Evolutionary conservation across 2,888 invertebrate genomes (phyloP).

Genomic region (Choristoneura rosaceana): DNA sequence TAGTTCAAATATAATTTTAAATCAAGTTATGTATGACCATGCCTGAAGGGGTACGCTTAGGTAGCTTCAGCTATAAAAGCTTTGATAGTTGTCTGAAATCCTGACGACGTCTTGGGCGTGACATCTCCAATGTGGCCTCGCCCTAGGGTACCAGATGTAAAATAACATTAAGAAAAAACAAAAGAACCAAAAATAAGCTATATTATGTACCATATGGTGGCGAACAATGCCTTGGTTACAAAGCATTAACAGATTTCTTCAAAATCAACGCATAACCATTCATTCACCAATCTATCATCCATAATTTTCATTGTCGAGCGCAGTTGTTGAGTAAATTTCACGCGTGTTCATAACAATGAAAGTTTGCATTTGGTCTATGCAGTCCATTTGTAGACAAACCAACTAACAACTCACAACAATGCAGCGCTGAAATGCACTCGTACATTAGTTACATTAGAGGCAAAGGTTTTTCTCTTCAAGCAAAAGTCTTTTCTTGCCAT

Average conservation of each 20-base stretch:
- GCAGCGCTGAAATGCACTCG: neutral
- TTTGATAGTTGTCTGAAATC: too few relatives aligned
- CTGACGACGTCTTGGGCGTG: neutral
- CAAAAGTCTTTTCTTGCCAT: neutral
- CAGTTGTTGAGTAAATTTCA: slow-evolving; percentile 9
- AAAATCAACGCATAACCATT: neutral
- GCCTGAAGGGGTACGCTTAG: too few relatives aligned
- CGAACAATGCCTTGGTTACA: neutral
- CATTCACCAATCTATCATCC: neutral
- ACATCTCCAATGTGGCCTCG: neutral
- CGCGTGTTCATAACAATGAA: slow-evolving; percentile 53
- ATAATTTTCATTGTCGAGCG: slow-evolving; percentile 22
- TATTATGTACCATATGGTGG: neutral
- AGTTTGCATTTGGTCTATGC: slow-evolving; percentile 53
- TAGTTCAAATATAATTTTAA: too few relatives aligned
- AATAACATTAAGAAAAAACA: neutral
- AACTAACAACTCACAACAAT: slow-evolving; percentile 28
- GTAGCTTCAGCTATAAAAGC: too few relatives aligned
- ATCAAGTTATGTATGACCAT: too few relatives aligned
- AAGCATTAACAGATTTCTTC: neutral
- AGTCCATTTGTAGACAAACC: slow-evolving; percentile 51
- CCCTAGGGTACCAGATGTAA: neutral
- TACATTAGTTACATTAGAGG: neutral
- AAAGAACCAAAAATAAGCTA: neutral
- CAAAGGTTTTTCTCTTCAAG: neutral